phyloP scores from a whole-genome alignment of 2,888 invertebrate species.

The Barypeithes pellucidus region DNA sequence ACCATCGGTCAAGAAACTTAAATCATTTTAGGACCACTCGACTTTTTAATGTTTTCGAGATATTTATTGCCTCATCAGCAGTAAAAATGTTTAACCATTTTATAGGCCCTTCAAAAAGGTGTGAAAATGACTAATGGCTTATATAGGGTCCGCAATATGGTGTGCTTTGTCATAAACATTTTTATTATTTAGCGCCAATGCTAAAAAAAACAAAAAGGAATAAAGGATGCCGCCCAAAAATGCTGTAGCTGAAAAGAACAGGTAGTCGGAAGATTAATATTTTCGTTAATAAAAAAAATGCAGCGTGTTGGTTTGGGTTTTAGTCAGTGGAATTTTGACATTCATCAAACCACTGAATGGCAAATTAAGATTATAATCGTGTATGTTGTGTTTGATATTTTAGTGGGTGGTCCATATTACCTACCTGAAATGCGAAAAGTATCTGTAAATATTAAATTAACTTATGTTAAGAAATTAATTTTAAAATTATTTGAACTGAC shows the following conservation, averaged over 20 bases:
- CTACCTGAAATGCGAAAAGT: not conserved
- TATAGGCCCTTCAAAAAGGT: slow-evolving; percentile 43
- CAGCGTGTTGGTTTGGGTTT: slow-evolving; percentile 30
- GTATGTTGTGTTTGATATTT: slow-evolving; percentile 35
- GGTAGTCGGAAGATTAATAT: slow-evolving; percentile 21
- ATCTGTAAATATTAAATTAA: no score
- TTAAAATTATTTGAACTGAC: no score
- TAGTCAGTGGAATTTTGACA: slow-evolving; percentile 38
- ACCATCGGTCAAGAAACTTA: slow-evolving; percentile 29
- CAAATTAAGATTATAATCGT: slow-evolving; percentile 35
- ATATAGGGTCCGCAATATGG: slow-evolving; percentile 34
- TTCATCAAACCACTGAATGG: slow-evolving; percentile 41
- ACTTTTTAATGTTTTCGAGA: slow-evolving; percentile 37
- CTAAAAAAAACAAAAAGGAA: slow-evolving; percentile 20
- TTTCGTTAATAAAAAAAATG: slow-evolving; percentile 22
- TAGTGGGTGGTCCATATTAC: slow-evolving; percentile 30
- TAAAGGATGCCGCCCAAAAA: slow-evolving; percentile 21
- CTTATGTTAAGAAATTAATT: no score
- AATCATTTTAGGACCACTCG: slow-evolving; percentile 42
- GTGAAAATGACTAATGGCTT: slow-evolving; percentile 44
- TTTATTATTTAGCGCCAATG: slow-evolving; percentile 42
- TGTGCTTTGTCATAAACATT: slow-evolving; percentile 30
- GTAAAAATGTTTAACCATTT: slow-evolving; percentile 44
- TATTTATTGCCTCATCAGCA: slow-evolving; percentile 45
- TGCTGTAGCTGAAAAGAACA: slow-evolving; percentile 12